Base-by-base conservation (phyloP, 2,797 vertebrate species). In the Eidolon dupreanum region DNA sequence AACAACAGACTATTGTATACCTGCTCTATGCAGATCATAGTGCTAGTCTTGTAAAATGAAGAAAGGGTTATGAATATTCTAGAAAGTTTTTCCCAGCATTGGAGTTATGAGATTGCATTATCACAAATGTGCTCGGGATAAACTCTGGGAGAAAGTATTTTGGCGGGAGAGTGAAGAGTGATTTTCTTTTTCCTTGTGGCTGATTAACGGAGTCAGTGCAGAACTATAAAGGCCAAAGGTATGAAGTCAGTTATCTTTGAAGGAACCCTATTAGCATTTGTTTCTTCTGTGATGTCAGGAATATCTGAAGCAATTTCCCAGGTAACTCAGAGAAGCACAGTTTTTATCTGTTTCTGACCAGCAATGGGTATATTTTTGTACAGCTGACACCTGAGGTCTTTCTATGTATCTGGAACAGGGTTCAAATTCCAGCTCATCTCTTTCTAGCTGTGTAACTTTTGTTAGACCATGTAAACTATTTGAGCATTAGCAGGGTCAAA, bases 51-150 rank as follows among this genome's bases (percentile, higher is more conserved):
- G 17, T 73, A 77, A 66, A 77, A 61, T 81, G 74, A 82, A 93
- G 33, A 81, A 78, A 86, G 15, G 59, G 43, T 2, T 91, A 22
- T 49, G 36, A 57, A 33, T 68, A 20, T 36, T 83, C 19, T 77
- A 28, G 31, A 53, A 84, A 22, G 41, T 31, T 97, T 95, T 96
- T 89, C 33, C 36, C 82, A 57, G 63, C 9, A 4, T 53, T 83
- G 46, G 22, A 88, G 20, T 82, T 93, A 63, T 75, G 59, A 78
- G 77, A 33, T 95, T 68, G n/a, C 49, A 33, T 91, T 96, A 89
- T 88, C 36, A 88, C 63, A 88, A 92, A 90, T 78, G 49, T 65
- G 20, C 65, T 75, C n/a, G 87, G 74, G 20, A 79, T 85, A 61
- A 75, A 87, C 31, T 74, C 4, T 63, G 24, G 3, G 43, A 79